These are phyloP conservation scores for Borostomias antarcticus DNA, from an alignment of 2,797 vertebrate genomes.

Conservation along the genomic window DNA sequence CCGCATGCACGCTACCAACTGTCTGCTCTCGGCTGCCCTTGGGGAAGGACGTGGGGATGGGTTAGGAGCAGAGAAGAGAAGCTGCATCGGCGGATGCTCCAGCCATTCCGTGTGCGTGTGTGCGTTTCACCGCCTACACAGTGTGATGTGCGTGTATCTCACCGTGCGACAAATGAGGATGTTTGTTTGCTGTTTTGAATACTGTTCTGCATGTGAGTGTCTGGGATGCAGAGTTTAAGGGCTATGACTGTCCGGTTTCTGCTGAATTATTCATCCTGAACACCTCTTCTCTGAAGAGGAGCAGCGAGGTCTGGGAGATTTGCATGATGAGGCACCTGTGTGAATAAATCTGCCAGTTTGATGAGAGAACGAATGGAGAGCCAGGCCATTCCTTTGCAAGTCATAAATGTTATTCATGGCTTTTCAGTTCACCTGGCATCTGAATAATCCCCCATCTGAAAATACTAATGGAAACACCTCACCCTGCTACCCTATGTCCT, in stretches of 20 bases:
- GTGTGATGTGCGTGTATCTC: too few species aligned
- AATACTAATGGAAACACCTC: slow-evolving; percentile 73
- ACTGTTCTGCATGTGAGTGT: slow-evolving; percentile 29
- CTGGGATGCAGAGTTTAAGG: slow-evolving; percentile 56
- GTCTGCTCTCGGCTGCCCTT: too few species aligned
- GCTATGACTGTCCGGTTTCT: slow-evolving; percentile 54
- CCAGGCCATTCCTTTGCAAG: slow-evolving; percentile 75
- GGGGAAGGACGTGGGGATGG: too few species aligned
- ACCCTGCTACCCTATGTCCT: slow-evolving; percentile 59
- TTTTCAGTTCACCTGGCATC: slow-evolving; percentile 70
- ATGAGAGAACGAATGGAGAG: slow-evolving; percentile 71
- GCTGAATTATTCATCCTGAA: slow-evolving; percentile 72
- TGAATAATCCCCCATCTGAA: slow-evolving; percentile 71
- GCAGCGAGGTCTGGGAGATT: slow-evolving; percentile 52
- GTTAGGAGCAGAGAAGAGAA: too few species aligned
- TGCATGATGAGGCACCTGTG: slow-evolving; percentile 77
- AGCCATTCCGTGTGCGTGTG: too few species aligned
- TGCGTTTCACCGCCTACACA: too few species aligned
- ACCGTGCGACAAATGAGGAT: too few species aligned
- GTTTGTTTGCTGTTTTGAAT: too few species aligned
- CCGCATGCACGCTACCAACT: too few species aligned
- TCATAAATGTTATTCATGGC: slow-evolving; percentile 71
- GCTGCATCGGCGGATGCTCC: too few species aligned
- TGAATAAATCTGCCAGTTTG: slow-evolving; percentile 72
- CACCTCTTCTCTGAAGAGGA: slow-evolving; percentile 61